Percentiles rank a stretch among this genome's conserved stretches.
phyloP scores from a whole-genome alignment of 2,888 invertebrate genomes.

The Punctoribates punctum region DNA sequence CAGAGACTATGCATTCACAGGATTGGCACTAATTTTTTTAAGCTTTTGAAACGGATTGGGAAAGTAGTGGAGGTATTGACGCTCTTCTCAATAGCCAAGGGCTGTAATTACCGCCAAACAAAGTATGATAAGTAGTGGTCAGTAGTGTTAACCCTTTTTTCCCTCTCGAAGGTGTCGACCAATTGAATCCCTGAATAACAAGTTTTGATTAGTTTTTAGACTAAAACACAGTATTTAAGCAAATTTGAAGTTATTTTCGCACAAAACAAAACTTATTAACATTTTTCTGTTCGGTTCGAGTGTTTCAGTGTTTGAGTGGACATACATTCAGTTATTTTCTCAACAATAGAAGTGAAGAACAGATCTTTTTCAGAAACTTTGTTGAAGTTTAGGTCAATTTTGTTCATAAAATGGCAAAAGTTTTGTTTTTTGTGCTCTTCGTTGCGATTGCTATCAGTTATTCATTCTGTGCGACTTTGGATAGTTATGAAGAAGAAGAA shows the following conservation, averaged over 20 bases:
- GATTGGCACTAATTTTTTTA: not conserved
- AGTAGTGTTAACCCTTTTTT: not conserved
- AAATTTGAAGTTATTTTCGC: too few relatives aligned
- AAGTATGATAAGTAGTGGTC: not conserved
- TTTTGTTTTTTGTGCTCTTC: not conserved
- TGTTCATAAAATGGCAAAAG: slow-evolving; percentile 1
- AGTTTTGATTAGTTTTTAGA: not conserved
- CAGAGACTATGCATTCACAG: not conserved
- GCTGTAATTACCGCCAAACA: not conserved
- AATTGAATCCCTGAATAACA: not conserved
- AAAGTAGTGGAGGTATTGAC: not conserved
- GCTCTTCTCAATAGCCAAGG: not conserved
- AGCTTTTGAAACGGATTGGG: not conserved
- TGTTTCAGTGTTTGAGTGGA: too few relatives aligned
- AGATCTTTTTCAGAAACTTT: too few relatives aligned
- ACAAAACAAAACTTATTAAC: too few relatives aligned
- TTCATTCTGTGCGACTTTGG: not conserved
- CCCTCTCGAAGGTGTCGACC: not conserved
- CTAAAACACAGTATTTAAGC: not conserved
- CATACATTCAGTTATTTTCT: too few relatives aligned
- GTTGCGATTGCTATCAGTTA: not conserved
- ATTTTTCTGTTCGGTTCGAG: too few relatives aligned
- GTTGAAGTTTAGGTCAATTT: too few relatives aligned
- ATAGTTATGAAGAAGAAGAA: not conserved
- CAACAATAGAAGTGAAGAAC: too few relatives aligned